These are phyloP conservation scores for Osmoderma eremita DNA, from an alignment of 2,888 invertebrate species.

Conservation along the genomic window DNA sequence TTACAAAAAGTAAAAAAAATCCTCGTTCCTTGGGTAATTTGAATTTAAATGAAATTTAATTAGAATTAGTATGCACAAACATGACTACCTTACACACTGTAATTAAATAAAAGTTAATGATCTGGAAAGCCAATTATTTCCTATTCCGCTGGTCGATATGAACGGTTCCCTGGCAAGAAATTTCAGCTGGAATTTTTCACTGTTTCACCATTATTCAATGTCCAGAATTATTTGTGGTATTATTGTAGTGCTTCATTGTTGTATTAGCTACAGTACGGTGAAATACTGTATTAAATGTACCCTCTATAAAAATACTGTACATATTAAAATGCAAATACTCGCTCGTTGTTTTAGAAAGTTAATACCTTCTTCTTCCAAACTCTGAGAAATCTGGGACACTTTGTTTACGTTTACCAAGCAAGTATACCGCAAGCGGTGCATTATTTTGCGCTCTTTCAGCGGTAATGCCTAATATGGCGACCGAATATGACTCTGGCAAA, in stretches of 20 bases:
- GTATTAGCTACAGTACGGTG: too few species aligned
- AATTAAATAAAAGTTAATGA: slow-evolving; percentile 21
- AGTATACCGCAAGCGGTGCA: slow-evolving; percentile 36
- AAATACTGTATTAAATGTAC: too few species aligned
- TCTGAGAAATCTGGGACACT: too few species aligned
- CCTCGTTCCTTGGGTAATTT: neutral
- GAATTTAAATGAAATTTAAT: slow-evolving; percentile 23
- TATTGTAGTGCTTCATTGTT: too few species aligned
- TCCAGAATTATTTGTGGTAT: too few species aligned
- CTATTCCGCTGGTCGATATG: neutral
- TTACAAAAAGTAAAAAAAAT: too few species aligned
- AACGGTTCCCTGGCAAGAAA: neutral
- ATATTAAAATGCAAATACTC: too few species aligned
- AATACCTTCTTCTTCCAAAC: too few species aligned
- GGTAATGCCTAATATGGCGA: slow-evolving; percentile 33
- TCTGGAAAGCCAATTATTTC: slow-evolving; percentile 3
- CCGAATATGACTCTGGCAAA: slow-evolving; percentile 41
- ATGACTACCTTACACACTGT: neutral
- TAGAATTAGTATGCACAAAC: slow-evolving; percentile 9
- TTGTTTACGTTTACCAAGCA: too few species aligned
- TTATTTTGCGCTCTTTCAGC: slow-evolving; percentile 42
- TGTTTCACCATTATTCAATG: neutral
- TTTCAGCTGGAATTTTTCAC: neutral
- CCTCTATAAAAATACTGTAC: too few species aligned
- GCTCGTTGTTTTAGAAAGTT: too few species aligned